Conservation (phyloP, 64 coral and sea anemone genomes). For the Pocillopora verrucosa region DNA sequence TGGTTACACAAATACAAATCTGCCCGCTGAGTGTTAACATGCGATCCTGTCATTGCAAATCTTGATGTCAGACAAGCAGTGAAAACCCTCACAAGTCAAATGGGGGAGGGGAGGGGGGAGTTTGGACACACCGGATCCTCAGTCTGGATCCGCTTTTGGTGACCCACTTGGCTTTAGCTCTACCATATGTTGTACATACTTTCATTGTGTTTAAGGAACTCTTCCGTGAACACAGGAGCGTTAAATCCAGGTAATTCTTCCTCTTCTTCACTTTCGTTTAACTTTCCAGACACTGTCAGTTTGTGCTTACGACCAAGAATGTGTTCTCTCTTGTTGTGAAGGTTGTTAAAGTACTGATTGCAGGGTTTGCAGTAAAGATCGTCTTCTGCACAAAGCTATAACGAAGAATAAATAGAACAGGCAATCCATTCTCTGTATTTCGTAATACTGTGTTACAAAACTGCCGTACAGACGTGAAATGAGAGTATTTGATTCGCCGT, state of each 20-base stretch:
- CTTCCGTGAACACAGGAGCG: constrained; percentile 94
- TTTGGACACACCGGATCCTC: no score
- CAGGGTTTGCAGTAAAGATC: constrained; percentile 92
- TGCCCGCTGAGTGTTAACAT: no score
- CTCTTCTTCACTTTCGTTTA: constrained; percentile 63
- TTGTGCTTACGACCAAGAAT: constrained; percentile 82
- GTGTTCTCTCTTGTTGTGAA: constrained; percentile 94
- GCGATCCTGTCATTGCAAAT: no score
- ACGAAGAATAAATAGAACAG: background rate
- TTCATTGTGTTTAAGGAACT: constrained; percentile 95
- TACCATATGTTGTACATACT: constrained; percentile 11
- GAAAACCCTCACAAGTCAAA: no score
- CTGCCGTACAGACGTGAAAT: no score
- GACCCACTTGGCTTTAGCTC: no score
- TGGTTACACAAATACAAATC: no score
- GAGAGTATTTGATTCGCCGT: no score
- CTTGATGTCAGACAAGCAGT: no score
- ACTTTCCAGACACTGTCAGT: constrained; percentile 78
- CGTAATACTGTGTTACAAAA: no score
- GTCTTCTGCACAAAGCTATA: constrained; percentile 85
- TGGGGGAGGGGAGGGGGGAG: no score
- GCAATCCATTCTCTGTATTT: background rate
- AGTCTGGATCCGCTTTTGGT: no score
- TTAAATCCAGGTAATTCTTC: constrained; percentile 79
- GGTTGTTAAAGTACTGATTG: constrained; percentile 92